Evolutionary conservation across 1,140 invertebrate species (phyloP), one percentile per base, ranked within the genome.

Genomic region (Drosophila kurseongensis): DNA sequence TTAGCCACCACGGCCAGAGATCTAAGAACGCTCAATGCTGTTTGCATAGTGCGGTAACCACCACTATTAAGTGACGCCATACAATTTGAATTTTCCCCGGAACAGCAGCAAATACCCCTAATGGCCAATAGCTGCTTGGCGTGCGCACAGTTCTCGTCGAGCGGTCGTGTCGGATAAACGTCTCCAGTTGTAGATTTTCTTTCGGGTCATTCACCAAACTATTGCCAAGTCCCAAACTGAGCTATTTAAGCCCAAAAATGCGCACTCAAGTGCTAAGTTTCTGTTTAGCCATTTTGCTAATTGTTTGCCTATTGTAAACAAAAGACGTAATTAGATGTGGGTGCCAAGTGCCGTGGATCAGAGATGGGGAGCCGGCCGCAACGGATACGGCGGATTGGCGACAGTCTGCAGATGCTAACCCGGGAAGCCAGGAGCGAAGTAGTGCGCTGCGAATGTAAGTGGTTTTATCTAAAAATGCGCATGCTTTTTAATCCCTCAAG

Each of bases 251-350:
- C 35, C 55, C 23, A 40, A 77, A 74, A 67, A 91, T 91, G 90
- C 80, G 90, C 75, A 78, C 55, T 48, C 90, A 91, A 91, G 86
- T 90, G 40, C 40, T 91, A 38, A 67, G 72, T 58, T 91, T 91
- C 73, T 91, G 90, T 72, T 68, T 91, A 69, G 81, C 84, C 41
- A 85, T 91, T 54, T 83, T 91, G 80, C 69, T 91, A 59, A 89
- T 91, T 78, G 84, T 91, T 77, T 82, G 90, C 45, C 74, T 85
- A 41, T 77, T 91, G 63, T 91, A 89, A 63, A 72, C 52, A 42
- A 32, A 41, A 41, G 40, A 44, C 52, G 54, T 35, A 67, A 74
- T 62, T 74, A 65, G 52, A 75, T 75, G 61, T 38, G 54, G 52
- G 29, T 32, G 42, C 54, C 72, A 56, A 75, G 72, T 63, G 50